Percentiles rank a stretch among this genome's conserved stretches.
Conservation (phyloP, 2,888 invertebrate genomes). For the Drosophila formosana region DNA sequence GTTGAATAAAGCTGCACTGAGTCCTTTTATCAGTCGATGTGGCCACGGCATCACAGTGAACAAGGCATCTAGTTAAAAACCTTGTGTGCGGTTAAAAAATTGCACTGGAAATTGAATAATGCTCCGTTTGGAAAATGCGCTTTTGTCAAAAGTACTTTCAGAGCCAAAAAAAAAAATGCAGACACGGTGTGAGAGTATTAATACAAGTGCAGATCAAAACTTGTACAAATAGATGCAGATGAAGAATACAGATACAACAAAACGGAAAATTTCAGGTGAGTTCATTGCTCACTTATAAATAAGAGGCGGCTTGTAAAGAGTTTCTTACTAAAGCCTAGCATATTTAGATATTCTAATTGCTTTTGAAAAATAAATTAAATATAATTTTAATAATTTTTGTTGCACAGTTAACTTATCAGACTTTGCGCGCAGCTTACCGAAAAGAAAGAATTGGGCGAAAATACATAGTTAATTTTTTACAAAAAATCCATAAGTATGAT, state of each 20-base stretch:
- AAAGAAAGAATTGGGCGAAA: too few relatives aligned
- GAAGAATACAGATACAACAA: not conserved
- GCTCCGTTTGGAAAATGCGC: constrained; percentile 4
- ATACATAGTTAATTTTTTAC: too few relatives aligned
- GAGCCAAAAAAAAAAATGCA: not conserved
- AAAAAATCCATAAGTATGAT: too few relatives aligned
- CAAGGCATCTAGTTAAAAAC: constrained; percentile 15
- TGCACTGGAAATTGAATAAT: not conserved
- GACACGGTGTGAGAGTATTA: not conserved
- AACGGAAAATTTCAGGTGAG: not conserved
- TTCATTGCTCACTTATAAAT: not conserved
- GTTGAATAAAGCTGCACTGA: constrained; percentile 61
- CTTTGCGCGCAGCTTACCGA: too few relatives aligned
- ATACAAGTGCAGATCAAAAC: not conserved
- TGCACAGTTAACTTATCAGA: too few relatives aligned
- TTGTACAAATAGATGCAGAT: not conserved
- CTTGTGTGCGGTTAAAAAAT: constrained; percentile 8
- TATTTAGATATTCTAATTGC: too few relatives aligned
- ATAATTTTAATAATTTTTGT: too few relatives aligned
- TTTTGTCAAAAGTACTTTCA: not conserved
- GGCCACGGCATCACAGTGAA: constrained; percentile 3
- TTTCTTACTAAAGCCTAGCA: too few relatives aligned
- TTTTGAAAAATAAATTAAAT: too few relatives aligned
- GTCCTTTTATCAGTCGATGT: constrained; percentile 54
- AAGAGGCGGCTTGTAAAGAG: too few relatives aligned